Evolutionary conservation across 2,113 vertebrate species (phyloP), one percentile per base, ranked within the genome.

Genomic region (Martes martes): DNA sequence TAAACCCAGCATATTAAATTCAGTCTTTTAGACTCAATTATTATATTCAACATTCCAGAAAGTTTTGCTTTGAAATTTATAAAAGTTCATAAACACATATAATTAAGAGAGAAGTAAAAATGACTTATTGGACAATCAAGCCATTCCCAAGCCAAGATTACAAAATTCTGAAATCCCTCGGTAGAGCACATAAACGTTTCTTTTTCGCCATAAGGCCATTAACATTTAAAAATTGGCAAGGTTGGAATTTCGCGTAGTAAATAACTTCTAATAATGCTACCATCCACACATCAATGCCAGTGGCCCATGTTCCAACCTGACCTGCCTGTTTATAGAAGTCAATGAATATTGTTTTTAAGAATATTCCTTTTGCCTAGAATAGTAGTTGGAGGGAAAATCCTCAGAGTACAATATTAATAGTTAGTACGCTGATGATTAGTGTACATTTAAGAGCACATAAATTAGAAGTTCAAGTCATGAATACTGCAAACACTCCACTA

Each of bases 161-260:
- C 7, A 95, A 88, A 96, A 91, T 89, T 96, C 92, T 95, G 28
- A 90, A 97, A 85, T 98, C 92, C 95, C 96, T 89, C 79, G 47
- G 88, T 89, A 36, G n/a, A 90, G 11, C 31, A 1, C 42, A 93
- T 90, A 97, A 95, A 95, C 7, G 18, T 84, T 96, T 91, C 42
- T 23, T 97, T 78, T 94, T 96, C 84, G 86, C 89, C 96, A 89
- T 61, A 83, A 95, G 31, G 84, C 73, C 61, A 94, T 97, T 97
- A 96, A 97, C 97, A 97, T 97, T 97, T 97, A 74, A 94, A 95
- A 96, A 79, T 39, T 86, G 91, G 71, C 92, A 94, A 95, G 65
- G 31, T 31, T 97, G 94, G 47, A 74, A 96, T 96, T 98, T 98
- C 78, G 76, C 78, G 26, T 73, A 89, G 19, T 90, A 96, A 97